Conservation (phyloP, 2,113 vertebrate genomes). For the Miniopterus natalensis region DNA sequence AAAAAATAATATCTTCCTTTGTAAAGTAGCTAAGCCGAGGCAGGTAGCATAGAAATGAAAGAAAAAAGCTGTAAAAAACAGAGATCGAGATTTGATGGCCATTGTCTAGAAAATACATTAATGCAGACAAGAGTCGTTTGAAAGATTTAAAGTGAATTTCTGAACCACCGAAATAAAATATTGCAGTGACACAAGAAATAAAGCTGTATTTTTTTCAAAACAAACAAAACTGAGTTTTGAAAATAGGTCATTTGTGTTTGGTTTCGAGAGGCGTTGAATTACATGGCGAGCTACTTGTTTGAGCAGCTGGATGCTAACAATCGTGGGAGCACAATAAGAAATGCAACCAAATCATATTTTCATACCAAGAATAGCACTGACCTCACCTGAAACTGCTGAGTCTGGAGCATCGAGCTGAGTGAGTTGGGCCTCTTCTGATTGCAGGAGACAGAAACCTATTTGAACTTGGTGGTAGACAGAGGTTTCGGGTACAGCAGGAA, state of each 20-base stretch:
- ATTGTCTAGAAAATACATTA: slow-evolving; percentile 30
- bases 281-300: background rate
- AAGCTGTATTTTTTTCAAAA: slow-evolving; percentile 52
- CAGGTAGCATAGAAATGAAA: slow-evolving; percentile 35
- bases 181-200: background rate
- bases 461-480: background rate
- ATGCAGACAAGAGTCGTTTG: slow-evolving; percentile 24
- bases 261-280: slow-evolving; percentile 39
- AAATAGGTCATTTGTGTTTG: slow-evolving; percentile 54
- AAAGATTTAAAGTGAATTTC: slow-evolving; percentile 54
- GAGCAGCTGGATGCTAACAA: slow-evolving; percentile 52
- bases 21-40: slow-evolving; percentile 7
- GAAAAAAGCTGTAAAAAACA: slow-evolving; percentile 20
- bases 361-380: background rate
- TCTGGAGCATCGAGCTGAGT: background rate
- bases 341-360: background rate
- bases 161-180: slow-evolving; percentile 59
- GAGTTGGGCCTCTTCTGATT: background rate
- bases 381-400: slow-evolving; percentile 49
- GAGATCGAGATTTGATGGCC: slow-evolving; percentile 16
- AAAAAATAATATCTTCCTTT: background rate
- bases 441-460: slow-evolving; percentile 1
- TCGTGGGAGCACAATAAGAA: background rate
- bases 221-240: slow-evolving; percentile 64
- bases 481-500: background rate